phyloP scores from a whole-genome alignment of 2,797 vertebrate genomes.

The Netta rufina region DNA sequence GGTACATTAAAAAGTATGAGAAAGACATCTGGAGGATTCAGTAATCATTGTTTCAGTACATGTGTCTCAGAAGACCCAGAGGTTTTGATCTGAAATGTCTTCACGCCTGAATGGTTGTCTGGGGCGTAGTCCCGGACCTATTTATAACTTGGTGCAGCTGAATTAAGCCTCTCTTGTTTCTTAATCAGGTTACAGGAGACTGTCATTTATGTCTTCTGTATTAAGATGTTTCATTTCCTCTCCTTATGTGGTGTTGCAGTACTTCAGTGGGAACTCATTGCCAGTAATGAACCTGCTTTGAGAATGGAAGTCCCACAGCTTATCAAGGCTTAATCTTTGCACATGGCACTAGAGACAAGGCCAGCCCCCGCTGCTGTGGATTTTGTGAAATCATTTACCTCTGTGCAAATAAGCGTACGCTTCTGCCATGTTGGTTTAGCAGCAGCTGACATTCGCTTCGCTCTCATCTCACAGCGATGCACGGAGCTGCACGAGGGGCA shows the following conservation, averaged over 20 bases:
- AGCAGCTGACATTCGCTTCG: not conserved
- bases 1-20: not conserved
- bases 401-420: rapidly evolving
- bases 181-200: not conserved
- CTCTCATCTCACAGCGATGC: rapidly evolving
- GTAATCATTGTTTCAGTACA: not conserved
- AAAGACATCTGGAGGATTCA: constrained; percentile 1
- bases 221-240: not conserved
- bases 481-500: rapidly evolving
- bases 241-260: not conserved
- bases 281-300: not conserved
- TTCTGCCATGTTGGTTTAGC: not conserved
- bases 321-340: not conserved
- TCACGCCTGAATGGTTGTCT: not conserved
- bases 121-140: not conserved
- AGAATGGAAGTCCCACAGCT: not conserved
- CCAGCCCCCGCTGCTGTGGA: not conserved
- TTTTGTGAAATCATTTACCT: not conserved
- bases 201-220: not conserved
- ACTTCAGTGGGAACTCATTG: not conserved
- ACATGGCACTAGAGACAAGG: not conserved
- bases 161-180: not conserved
- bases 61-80: not conserved
- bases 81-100: not conserved
- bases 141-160: not conserved